These are phyloP conservation scores for Lampropteryx suffumata DNA, from an alignment of 2,888 invertebrate species.

Conservation along the genomic window DNA sequence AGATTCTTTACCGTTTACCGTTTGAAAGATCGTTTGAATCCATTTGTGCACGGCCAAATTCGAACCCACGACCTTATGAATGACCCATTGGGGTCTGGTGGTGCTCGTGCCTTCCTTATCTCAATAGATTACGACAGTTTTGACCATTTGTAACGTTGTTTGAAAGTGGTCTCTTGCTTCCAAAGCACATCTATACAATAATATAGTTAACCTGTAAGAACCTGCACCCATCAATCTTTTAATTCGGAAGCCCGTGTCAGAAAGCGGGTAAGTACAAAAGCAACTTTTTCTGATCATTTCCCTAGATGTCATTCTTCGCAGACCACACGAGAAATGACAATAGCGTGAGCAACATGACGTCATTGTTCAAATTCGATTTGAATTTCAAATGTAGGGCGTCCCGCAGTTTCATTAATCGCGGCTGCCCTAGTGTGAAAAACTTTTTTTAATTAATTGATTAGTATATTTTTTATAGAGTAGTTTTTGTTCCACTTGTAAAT, in stretches of 20 bases:
- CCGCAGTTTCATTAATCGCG: constrained; percentile 75
- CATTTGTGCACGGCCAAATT: no score
- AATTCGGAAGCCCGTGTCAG: constrained; percentile 69
- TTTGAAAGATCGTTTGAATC: no score
- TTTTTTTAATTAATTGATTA: constrained; percentile 63
- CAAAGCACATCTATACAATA: no score
- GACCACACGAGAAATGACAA: constrained; percentile 45
- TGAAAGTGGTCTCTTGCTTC: no score
- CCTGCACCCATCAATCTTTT: constrained; percentile 44
- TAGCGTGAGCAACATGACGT: constrained; percentile 70
- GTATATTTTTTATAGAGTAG: constrained; percentile 42
- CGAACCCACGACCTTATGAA: no score
- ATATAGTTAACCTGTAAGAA: no score
- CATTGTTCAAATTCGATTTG: constrained; percentile 72
- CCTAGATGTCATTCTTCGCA: constrained; percentile 67
- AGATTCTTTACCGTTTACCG: no score
- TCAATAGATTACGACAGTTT: no score
- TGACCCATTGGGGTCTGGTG: no score
- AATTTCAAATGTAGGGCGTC: constrained; percentile 71
- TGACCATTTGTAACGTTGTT: no score
- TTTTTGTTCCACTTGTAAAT: constrained; percentile 21
- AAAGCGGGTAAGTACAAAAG: constrained; percentile 50
- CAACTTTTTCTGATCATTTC: constrained; percentile 51
- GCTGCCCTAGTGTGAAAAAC: constrained; percentile 71
- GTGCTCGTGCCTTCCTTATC: no score